Evolutionary conservation across 2,797 vertebrate genomes (phyloP), one percentile per base, ranked within the genome.

Genomic region (Sebastes variabilis): DNA sequence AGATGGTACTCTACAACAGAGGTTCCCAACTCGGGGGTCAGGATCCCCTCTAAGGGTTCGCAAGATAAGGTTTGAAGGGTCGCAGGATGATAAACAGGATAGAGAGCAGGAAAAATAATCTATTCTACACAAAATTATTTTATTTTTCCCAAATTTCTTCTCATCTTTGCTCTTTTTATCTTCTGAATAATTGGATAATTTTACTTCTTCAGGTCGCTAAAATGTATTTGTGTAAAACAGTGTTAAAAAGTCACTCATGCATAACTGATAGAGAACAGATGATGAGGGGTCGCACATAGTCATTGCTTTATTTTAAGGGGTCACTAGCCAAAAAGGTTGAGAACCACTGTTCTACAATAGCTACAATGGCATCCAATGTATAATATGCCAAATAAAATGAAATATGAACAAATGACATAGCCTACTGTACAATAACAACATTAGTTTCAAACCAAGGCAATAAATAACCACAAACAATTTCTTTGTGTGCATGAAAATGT

Each of bases 401-500:
- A 69, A 66, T 10, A 42, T 66, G 20, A 65, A 55, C 52, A 78
- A 67, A 65, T 73, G 1, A 58, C 8, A 70, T 9, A 49, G 16
- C 16, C 42, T 49, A 46, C 10, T 55, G 12, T 49, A 32, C 7
- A 72, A 38, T 32, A 24, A 83, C 18, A 71, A 58, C 49, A 66
- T 18, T 13, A 11, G 11, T 58, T 18, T 80, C 42, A 74, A 72
- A 78, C 6, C 6, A 77, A 76, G 5, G 42, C 1, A 27, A 58
- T 62, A 55, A 72, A 74, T 30, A 49, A 60, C 27, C 32, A 8
- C 52, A 65, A 77, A 38, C 36, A 46, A n/a, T 83, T 59, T 81
- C 67, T 90, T 83, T 89, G 77, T 88, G 75, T 82, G 25, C 20
- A 80, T 75, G 25, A 72, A 82, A 83, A 75, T 77, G 30, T 81